These are phyloP conservation scores for Pachyrhynchus sulphureomaculatus DNA, from an alignment of 1,140 invertebrate genomes.

Conservation along the genomic window DNA sequence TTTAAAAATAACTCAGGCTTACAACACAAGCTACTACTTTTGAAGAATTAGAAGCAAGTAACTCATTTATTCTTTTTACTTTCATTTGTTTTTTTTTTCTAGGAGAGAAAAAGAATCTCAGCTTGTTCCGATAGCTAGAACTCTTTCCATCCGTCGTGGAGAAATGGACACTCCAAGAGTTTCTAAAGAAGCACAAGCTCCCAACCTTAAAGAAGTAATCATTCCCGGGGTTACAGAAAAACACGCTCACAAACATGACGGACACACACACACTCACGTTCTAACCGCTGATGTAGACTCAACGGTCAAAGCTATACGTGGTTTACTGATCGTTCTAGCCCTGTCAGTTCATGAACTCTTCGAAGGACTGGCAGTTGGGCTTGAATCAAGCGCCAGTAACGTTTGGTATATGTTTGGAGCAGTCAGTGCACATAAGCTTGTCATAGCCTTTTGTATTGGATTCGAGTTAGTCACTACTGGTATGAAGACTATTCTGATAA, in stretches of 20 bases:
- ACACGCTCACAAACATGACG: constrained; percentile 30
- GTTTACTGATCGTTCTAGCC: constrained; percentile 79
- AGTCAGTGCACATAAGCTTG: constrained; percentile 61
- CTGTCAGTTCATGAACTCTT: constrained; percentile 89
- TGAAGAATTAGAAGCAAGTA: too few relatives aligned
- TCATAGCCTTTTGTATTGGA: constrained; percentile 61
- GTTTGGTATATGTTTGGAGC: constrained; percentile 65
- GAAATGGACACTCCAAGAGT: constrained; percentile 18
- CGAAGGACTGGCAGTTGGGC: constrained; percentile 86
- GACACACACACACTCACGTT: constrained; percentile 40
- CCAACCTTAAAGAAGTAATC: constrained; percentile 17
- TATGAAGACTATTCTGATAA: constrained; percentile 43
- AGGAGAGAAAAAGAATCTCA: constrained; percentile 7
- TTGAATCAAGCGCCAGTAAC: constrained; percentile 66
- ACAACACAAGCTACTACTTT: too few relatives aligned
- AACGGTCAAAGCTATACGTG: constrained; percentile 67
- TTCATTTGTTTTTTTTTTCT: not conserved
- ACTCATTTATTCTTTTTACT: too few relatives aligned
- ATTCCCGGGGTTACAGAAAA: not conserved
- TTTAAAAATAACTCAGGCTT: too few relatives aligned
- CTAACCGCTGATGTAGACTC: constrained; percentile 59
- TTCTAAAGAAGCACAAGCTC: not conserved
- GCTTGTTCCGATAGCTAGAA: constrained; percentile 32
- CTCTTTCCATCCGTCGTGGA: constrained; percentile 43
- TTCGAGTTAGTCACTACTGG: constrained; percentile 52